Conservation (phyloP, 2,113 vertebrate species). For the Phrynocephalus versicolor region DNA sequence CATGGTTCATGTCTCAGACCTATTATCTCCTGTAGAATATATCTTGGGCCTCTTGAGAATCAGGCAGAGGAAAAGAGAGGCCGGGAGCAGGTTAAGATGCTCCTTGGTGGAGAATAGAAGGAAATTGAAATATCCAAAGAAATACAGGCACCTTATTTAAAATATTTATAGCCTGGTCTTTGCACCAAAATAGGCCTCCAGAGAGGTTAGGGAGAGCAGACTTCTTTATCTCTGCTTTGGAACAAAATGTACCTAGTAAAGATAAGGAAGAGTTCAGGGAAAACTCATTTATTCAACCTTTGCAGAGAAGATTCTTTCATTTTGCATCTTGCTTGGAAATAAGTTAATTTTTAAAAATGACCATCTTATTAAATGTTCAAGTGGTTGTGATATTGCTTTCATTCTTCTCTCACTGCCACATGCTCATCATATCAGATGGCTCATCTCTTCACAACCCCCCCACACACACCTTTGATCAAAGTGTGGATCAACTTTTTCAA, state of each 20-base stretch:
- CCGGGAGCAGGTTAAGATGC: neutral
- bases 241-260: neutral
- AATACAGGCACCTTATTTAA: neutral
- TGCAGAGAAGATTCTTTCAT: neutral
- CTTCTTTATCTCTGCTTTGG: neutral
- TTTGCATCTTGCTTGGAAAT: neutral
- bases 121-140: neutral
- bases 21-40: conserved; percentile 8
- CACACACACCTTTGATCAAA: neutral
- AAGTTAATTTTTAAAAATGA: neutral
- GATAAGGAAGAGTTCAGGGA: neutral
- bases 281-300: too few species aligned
- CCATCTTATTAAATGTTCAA: neutral
- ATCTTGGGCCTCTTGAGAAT: conserved; percentile 6
- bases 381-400: neutral
- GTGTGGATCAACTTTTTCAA: neutral
- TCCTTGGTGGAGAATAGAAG: too few species aligned
- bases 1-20: fast-evolving
- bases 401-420: neutral
- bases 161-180: neutral
- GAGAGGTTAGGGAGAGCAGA: neutral
- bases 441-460: neutral
- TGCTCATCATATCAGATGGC: neutral
- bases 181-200: neutral
- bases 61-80: neutral